Evolutionary conservation across 2,797 vertebrate genomes (phyloP).

Genomic region (Leptoclinus maculatus): DNA sequence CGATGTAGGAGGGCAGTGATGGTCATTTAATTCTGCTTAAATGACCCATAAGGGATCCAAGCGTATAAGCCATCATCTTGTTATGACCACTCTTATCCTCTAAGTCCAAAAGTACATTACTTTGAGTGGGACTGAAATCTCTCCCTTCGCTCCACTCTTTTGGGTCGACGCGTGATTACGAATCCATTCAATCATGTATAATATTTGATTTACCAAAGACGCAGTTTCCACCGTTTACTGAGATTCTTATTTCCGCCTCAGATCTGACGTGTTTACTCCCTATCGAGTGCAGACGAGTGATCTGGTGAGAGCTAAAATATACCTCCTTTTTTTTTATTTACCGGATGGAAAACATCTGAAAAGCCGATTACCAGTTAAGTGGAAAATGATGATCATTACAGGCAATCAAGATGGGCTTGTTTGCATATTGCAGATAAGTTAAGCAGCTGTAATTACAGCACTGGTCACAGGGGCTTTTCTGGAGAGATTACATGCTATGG

Average conservation of each 20-base stretch:
- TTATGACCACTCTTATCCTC: slow-evolving; percentile 52
- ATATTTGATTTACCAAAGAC: slow-evolving; percentile 4
- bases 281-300: slow-evolving; percentile 23
- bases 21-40: slow-evolving; percentile 72
- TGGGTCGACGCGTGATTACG: slow-evolving; percentile 6
- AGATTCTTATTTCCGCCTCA: slow-evolving; percentile 5
- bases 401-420: slow-evolving; percentile 76
- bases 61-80: slow-evolving; percentile 51
- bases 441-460: slow-evolving; percentile 76
- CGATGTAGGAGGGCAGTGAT: slow-evolving; percentile 61
- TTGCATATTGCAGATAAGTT: slow-evolving; percentile 74
- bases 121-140: slow-evolving; percentile 25
- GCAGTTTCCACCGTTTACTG: not conserved
- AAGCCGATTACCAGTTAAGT: slow-evolving; percentile 79
- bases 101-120: slow-evolving; percentile 11
- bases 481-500: slow-evolving; percentile 59
- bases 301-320: slow-evolving; percentile 44
- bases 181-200: not conserved
- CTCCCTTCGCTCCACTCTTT: slow-evolving; percentile 5
- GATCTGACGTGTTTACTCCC: slow-evolving; percentile 27
- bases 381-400: slow-evolving; percentile 83
- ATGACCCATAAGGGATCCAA: slow-evolving; percentile 57
- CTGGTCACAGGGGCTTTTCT: slow-evolving; percentile 59
- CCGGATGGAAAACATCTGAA: slow-evolving; percentile 66
- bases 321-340: not conserved